Evolutionary conservation across 2,797 vertebrate genomes (phyloP).

Genomic region (Rousettus madagascariensis): DNA sequence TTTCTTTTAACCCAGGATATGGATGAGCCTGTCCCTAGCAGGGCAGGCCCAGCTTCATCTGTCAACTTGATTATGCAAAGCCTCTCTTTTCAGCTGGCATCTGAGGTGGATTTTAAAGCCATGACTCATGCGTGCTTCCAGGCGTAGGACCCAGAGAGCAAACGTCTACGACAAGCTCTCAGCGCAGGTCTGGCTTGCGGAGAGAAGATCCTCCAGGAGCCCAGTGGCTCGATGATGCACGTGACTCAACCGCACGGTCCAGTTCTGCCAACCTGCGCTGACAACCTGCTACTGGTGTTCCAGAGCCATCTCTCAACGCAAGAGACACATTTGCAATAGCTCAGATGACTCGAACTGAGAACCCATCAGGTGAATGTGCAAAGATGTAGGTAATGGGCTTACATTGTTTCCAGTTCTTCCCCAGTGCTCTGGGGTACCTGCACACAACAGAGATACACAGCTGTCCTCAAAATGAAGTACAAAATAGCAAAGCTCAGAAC

Average conservation of each 20-base stretch:
- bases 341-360: not conserved
- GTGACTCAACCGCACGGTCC: accelerated
- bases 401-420: not conserved
- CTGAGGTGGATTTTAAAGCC: conserved; percentile 84
- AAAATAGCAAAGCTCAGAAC: not conserved
- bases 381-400: not conserved
- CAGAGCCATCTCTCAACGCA: not conserved
- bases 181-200: not conserved
- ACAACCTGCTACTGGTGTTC: accelerated
- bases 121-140: conserved; percentile 78
- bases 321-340: not conserved
- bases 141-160: not conserved
- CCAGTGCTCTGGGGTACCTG: accelerated
- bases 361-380: not conserved
- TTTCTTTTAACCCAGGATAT: conserved; percentile 88
- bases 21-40: conserved; percentile 82
- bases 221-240: not conserved
- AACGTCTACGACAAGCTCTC: not conserved
- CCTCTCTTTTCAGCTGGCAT: conserved; percentile 84
- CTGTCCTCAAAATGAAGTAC: not conserved
- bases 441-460: not conserved
- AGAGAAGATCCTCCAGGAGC: not conserved
- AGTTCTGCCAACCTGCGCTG: not conserved
- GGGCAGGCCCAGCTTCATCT: conserved; percentile 84
- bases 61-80: conserved; percentile 87